A percentile compares a stretch with the other conserved stretches of the same genome.
Conservation (phyloP, 2,888 invertebrate species). For the Nemotelus pantherinus region DNA sequence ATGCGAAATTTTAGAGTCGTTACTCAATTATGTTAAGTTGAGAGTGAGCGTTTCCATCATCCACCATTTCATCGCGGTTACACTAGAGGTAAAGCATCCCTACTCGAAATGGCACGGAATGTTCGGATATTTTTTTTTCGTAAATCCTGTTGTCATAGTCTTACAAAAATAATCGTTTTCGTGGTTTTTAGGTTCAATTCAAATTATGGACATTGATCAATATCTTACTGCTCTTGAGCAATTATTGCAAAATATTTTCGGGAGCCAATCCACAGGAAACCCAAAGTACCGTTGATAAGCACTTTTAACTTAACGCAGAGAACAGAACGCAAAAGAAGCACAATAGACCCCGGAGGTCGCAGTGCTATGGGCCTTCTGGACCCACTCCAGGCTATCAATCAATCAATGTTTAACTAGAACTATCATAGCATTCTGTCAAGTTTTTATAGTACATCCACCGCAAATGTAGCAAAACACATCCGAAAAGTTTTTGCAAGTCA, state of each 20-base stretch:
- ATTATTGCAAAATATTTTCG: background rate
- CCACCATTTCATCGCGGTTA: background rate
- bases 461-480: background rate
- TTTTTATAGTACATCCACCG: background rate
- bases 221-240: background rate
- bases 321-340: too few relatives aligned
- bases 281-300: background rate
- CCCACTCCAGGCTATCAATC: too few relatives aligned
- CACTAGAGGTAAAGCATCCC: slow-evolving; percentile 1
- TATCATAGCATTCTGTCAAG: background rate
- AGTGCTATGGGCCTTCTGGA: too few relatives aligned
- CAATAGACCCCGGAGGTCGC: too few relatives aligned
- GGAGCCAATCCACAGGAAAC: background rate
- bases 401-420: background rate
- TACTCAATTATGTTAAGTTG: background rate
- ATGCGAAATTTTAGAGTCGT: background rate
- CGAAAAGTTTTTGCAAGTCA: background rate
- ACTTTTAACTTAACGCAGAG: too few relatives aligned
- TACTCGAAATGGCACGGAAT: background rate
- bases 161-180: slow-evolving; percentile 1
- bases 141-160: background rate
- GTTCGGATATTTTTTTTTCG: background rate
- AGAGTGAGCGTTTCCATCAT: background rate
- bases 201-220: background rate
- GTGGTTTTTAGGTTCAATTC: background rate